Evolutionary conservation across 2,797 vertebrate genomes (phyloP).

Genomic region (Hylomyscus alleni): DNA sequence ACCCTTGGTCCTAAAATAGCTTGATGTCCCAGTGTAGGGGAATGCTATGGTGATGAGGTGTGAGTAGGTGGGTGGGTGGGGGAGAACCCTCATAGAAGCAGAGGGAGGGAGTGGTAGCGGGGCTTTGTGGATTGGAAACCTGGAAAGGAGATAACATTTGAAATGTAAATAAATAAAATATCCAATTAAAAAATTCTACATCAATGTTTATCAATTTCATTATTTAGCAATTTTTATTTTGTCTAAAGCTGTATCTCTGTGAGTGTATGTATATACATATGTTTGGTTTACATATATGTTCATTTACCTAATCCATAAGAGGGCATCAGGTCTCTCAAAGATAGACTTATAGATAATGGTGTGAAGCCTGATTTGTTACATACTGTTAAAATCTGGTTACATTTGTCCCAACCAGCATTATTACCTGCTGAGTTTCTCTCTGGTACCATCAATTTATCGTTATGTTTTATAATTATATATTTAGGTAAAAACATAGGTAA

Average conservation of each 20-base stretch:
- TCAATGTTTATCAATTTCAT: not conserved
- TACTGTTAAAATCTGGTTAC: not conserved
- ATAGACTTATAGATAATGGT: not conserved
- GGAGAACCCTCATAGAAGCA: no score
- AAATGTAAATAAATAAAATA: no score
- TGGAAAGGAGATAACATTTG: no score
- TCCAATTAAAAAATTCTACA: not conserved
- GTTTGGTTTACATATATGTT: not conserved
- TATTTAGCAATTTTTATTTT: not conserved
- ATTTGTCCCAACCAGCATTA: no score
- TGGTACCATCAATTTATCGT: not conserved
- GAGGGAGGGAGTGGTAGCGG: no score
- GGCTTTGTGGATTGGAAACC: no score
- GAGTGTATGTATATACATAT: not conserved
- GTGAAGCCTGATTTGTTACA: not conserved
- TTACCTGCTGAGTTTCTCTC: not conserved
- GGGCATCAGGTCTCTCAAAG: no score
- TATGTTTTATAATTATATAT: not conserved
- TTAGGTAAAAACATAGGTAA: not conserved
- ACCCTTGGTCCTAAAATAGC: no score
- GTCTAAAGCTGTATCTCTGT: not conserved
- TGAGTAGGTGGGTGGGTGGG: no score
- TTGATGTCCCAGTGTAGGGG: no score
- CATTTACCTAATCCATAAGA: not conserved
- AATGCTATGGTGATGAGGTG: no score